A percentile compares a stretch with the other conserved stretches of the same genome.
phyloP scores from a whole-genome alignment of 1,140 invertebrate genomes.

The Vanessa atalanta region DNA sequence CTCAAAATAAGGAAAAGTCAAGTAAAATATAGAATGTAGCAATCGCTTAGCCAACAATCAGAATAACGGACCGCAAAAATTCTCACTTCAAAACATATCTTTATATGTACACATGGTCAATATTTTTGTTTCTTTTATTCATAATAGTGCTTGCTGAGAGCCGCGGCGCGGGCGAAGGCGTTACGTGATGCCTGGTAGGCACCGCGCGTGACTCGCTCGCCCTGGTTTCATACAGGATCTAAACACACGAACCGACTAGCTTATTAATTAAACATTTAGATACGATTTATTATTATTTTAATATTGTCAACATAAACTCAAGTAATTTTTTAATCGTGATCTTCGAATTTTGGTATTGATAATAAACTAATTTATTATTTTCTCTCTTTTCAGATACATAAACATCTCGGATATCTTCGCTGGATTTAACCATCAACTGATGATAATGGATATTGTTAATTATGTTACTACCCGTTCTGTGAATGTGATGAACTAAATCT shows the following conservation, averaged over 20 bases:
- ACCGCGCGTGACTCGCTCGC: constrained; percentile 71
- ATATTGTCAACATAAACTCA: constrained; percentile 26
- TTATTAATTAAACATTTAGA: constrained; percentile 70
- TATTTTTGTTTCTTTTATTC: constrained; percentile 19
- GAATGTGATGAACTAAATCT: constrained; percentile 50
- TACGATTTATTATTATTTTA: constrained; percentile 41
- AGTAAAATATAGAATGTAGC: constrained; percentile 16
- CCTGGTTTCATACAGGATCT: constrained; percentile 74
- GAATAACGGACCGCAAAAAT: constrained; percentile 14
- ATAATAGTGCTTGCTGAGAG: constrained; percentile 21
- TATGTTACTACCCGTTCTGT: constrained; percentile 8
- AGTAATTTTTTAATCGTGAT: constrained; percentile 6
- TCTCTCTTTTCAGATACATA: constrained; percentile 63
- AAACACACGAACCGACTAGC: constrained; percentile 56
- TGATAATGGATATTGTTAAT: constrained; percentile 56
- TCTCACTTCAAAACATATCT: constrained; percentile 2
- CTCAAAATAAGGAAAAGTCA: constrained; percentile 21
- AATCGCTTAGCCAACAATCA: constrained; percentile 21
- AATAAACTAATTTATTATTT: constrained; percentile 38
- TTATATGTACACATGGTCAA: neutral
- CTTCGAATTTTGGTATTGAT: neutral
- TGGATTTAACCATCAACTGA: constrained; percentile 29
- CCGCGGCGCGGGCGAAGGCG: constrained; percentile 32
- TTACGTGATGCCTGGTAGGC: constrained; percentile 62
- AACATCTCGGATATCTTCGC: constrained; percentile 20